Percentiles rank a stretch among this genome's conserved stretches.
These are phyloP conservation scores for Drosophila jambulina DNA, from an alignment of 1,140 invertebrate genomes.

Conservation along the genomic window DNA sequence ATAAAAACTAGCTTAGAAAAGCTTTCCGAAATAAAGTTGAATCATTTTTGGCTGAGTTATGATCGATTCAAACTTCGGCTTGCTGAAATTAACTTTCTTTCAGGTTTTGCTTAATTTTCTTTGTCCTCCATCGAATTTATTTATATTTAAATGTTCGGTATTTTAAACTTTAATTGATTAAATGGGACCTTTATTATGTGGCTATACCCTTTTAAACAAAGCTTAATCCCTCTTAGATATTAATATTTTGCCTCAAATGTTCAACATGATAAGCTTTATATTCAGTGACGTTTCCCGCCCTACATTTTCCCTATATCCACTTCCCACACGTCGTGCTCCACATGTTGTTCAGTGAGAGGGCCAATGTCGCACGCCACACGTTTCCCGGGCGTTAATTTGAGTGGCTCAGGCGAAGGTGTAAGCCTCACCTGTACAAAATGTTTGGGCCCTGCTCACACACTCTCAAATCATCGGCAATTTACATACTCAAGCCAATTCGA, in stretches of 20 bases:
- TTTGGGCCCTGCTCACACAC: conserved; percentile 15
- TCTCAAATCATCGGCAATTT: conserved; percentile 26
- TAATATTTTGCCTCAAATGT: not conserved
- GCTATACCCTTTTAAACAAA: no score
- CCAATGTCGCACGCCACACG: conserved; percentile 55
- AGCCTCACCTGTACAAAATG: conserved; percentile 13
- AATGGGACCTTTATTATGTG: not conserved
- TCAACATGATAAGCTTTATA: not conserved
- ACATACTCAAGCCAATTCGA: conserved; percentile 37
- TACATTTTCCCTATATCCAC: conserved; percentile 6
- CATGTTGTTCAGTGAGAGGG: conserved; percentile 38
- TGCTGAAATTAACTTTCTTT: no score
- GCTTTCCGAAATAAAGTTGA: no score
- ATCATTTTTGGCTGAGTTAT: no score
- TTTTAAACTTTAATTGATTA: not conserved
- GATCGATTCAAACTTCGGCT: no score
- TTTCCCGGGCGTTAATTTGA: conserved; percentile 60
- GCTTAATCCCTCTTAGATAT: not conserved
- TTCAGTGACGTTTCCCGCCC: conserved; percentile 4
- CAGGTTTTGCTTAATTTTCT: not conserved
- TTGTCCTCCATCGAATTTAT: not conserved
- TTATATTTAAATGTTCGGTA: not conserved
- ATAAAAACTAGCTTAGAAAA: no score
- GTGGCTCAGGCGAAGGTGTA: conserved; percentile 36
- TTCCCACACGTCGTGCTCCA: conserved; percentile 2